Conservation (phyloP, 2,113 vertebrate species). For the Camarhynchus parvulus region DNA sequence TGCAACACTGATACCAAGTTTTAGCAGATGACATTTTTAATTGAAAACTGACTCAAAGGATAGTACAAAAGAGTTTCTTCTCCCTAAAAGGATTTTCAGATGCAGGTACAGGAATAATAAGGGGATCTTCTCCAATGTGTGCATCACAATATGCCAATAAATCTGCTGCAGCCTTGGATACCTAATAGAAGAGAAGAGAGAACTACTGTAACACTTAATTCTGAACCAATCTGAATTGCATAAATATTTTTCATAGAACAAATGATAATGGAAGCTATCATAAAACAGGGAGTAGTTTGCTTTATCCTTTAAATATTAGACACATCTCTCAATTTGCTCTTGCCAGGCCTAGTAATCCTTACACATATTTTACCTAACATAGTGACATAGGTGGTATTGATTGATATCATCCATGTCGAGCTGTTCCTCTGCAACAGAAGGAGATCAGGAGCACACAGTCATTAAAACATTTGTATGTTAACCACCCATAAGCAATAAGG, state of each 20-base stretch:
- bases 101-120: conserved; percentile 94
- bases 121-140: conserved; percentile 94
- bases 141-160: conserved; percentile 97
- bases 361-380: neutral
- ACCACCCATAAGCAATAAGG: neutral
- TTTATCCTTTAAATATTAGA: neutral
- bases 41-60: conserved; percentile 83
- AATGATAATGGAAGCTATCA: neutral
- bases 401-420: neutral
- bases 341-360: neutral
- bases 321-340: neutral
- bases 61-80: conserved; percentile 98
- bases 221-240: neutral
- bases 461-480: neutral
- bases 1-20: conserved; percentile 46
- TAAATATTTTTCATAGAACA: neutral
- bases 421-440: neutral
- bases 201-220: neutral
- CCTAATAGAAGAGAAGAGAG: conserved; percentile 75
- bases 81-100: conserved; percentile 98
- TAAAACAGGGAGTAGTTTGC: neutral
- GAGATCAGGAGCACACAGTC: neutral
- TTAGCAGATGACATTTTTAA: conserved; percentile 19
- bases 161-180: conserved; percentile 96
- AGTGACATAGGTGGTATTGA: neutral